Evolutionary conservation across 2,888 invertebrate genomes (phyloP).

Genomic region (Meliscaeva auricollis): DNA sequence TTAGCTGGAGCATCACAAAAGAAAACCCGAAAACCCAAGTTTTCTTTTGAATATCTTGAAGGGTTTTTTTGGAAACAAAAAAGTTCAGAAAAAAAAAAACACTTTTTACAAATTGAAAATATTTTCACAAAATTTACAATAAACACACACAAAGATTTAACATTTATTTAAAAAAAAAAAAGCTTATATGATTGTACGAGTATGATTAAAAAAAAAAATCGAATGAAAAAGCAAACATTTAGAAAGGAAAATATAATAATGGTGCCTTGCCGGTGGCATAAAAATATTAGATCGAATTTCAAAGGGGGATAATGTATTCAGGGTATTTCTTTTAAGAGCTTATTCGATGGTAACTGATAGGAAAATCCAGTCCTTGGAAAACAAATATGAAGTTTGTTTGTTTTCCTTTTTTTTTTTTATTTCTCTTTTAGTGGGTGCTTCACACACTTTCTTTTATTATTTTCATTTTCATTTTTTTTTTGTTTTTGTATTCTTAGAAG

Average conservation of each 20-base stretch:
- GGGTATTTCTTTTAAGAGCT: slow-evolving; percentile 1
- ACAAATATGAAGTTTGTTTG: slow-evolving; percentile 9
- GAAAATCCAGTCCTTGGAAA: slow-evolving; percentile 13
- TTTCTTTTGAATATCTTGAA: slow-evolving; percentile 16
- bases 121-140: slow-evolving; percentile 30
- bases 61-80: slow-evolving; percentile 6
- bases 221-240: slow-evolving; percentile 59
- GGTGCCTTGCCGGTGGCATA: slow-evolving; percentile 39
- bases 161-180: background rate
- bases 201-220: slow-evolving; percentile 8
- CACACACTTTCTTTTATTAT: background rate
- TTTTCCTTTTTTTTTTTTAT: background rate
- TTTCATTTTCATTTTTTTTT: background rate
- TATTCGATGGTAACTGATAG: slow-evolving; percentile 24
- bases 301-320: slow-evolving; percentile 49
- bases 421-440: slow-evolving; percentile 1
- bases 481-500: background rate
- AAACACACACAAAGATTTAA: slow-evolving; percentile 21
- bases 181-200: background rate
- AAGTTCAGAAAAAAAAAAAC: background rate
- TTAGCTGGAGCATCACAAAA: background rate
- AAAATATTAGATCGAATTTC: slow-evolving; percentile 33
- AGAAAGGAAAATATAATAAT: slow-evolving; percentile 26
- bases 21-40: background rate
- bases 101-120: slow-evolving; percentile 19